Percentiles rank a stretch among this genome's conserved stretches.
phyloP scores from a whole-genome alignment of 1,140 invertebrate genomes.

The Ooceraea biroi region DNA sequence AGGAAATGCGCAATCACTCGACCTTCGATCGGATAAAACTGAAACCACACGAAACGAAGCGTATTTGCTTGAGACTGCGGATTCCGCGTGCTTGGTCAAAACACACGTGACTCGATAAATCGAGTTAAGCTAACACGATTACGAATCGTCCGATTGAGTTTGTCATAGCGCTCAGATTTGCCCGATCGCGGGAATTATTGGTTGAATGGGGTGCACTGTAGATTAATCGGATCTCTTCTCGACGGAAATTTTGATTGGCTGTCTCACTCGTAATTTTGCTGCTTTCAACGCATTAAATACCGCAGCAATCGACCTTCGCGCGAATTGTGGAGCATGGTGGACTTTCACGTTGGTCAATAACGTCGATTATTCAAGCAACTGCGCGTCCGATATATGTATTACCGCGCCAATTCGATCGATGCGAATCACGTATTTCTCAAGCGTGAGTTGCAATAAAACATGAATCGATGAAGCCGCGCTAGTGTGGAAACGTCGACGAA shows the following conservation, averaged over 20 bases:
- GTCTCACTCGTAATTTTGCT: too few species aligned
- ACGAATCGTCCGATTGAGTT: conserved; percentile 39
- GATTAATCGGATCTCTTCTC: too few species aligned
- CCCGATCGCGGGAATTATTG: background rate
- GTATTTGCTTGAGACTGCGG: conserved; percentile 20
- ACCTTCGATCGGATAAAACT: conserved; percentile 53
- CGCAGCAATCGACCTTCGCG: too few species aligned
- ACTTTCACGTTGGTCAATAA: conserved; percentile 28
- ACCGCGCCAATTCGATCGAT: conserved; percentile 6
- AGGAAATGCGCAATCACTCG: background rate
- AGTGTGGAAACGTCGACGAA: background rate
- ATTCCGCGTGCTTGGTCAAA: background rate
- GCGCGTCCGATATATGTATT: background rate
- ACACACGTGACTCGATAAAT: conserved; percentile 61
- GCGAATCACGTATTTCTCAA: conserved; percentile 23
- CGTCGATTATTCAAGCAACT: background rate
- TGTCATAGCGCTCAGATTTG: background rate
- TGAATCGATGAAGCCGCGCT: background rate
- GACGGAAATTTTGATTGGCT: too few species aligned
- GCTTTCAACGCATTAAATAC: too few species aligned
- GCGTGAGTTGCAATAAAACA: background rate
- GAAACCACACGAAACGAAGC: conserved; percentile 60
- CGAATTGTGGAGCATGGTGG: background rate
- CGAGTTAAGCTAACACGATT: conserved; percentile 77
- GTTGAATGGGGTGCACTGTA: background rate